These are phyloP conservation scores for Triplophysa dalaica DNA, from an alignment of 2,113 vertebrate genomes.

Conservation along the genomic window DNA sequence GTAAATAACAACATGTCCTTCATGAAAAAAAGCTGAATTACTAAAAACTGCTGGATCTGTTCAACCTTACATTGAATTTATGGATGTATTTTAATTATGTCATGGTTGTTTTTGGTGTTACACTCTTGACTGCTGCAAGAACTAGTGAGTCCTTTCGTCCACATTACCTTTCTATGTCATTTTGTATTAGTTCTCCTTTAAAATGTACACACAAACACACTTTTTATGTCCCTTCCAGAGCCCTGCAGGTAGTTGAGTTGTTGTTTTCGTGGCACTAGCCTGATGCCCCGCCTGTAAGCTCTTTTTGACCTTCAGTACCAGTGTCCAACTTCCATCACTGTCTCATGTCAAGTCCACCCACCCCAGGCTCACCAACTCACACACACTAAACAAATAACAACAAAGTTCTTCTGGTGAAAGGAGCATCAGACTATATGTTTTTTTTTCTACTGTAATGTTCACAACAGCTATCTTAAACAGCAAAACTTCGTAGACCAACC, in stretches of 20 bases:
- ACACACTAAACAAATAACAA: constrained; percentile 14
- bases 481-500: too few species aligned
- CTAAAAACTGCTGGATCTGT: neutral
- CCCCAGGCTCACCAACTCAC: constrained; percentile 34
- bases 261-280: constrained; percentile 28
- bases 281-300: constrained; percentile 42
- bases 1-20: neutral
- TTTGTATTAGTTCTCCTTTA: constrained; percentile 29
- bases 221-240: constrained; percentile 46
- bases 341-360: constrained; percentile 40
- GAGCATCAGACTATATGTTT: too few species aligned
- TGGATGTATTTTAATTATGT: neutral
- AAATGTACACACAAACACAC: constrained; percentile 12
- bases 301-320: constrained; percentile 51
- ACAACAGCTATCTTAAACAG: too few species aligned
- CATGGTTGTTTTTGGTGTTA: neutral
- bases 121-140: neutral
- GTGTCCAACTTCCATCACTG: constrained; percentile 27
- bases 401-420: neutral
- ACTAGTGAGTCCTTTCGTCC: constrained; percentile 21
- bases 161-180: constrained; percentile 44
- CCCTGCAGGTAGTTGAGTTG: constrained; percentile 34
- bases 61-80: too few species aligned
- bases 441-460: too few species aligned
- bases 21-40: neutral